Evolutionary conservation across 2,113 vertebrate species (phyloP), one percentile per base, ranked within the genome.

Genomic region (Solea senegalensis): DNA sequence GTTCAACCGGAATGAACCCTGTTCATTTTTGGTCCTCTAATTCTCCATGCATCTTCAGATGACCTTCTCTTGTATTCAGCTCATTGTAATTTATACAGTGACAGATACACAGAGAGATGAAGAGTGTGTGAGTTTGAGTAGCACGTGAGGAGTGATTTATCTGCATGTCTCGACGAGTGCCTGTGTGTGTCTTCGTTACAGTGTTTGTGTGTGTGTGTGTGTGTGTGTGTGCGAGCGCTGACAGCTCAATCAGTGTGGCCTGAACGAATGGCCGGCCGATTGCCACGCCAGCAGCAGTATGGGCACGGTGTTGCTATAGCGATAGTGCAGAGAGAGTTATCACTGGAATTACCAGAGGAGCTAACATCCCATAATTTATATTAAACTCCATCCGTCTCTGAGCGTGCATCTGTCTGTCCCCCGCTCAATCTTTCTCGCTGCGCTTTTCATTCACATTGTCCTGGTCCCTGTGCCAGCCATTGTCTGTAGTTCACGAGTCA

Each of bases 161-260:
- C 67, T 82, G 54, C 72, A 69, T 66, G 75, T 60, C 69, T 74
- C 49, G 9, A 13, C 51, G 56, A 21, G 63, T 8, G 71, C n/a
- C 39, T 70, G 34, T 74, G 63, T 72, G 64, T 11, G 58, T 43
- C 60, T 40, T 49, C 58, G 43, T 75, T 69, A 10, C 51, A 48
- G 74, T 70, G 63, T 62, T 71, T 21, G 46, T 55, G 39, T 71
- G 48, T 49, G 44, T 75, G 39, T 76, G 59, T 67, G 66, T 8
- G 61, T 16, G 67, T 40, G 52, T 65, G 40, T 72, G 76, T 15
- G 57, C 45, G 79, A 61, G 71, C 49, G 48, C 28, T 87, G 88
- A 90, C 87, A 89, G 84, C 87, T 89, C 86, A 90, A 92, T 91
- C 90, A 92, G 81, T 43, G 72, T 67, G 80, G 81, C 80, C 70